phyloP scores from a whole-genome alignment of 2,888 invertebrate genomes.

The Ernsta delagoae region DNA sequence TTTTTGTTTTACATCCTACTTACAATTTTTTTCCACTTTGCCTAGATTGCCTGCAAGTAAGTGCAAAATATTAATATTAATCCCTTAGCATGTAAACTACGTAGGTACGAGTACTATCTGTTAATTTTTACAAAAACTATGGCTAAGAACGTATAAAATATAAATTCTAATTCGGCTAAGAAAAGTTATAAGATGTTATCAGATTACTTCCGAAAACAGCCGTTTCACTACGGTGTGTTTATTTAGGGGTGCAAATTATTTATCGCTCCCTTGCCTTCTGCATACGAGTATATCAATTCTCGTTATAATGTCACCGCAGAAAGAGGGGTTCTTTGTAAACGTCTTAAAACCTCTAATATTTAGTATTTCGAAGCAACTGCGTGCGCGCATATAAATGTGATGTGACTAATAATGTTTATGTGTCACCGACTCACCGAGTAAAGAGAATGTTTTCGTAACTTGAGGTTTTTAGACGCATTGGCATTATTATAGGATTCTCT shows the following conservation, averaged over 20 bases:
- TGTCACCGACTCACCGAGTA: too few species aligned
- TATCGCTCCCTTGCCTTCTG: conserved; percentile 27
- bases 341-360: neutral
- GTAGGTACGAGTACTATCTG: too few species aligned
- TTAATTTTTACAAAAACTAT: neutral
- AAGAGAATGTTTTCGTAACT: too few species aligned
- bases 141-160: neutral
- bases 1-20: too few species aligned
- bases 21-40: too few species aligned
- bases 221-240: conserved; percentile 42
- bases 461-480: too few species aligned
- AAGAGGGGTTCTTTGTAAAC: neutral
- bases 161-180: neutral
- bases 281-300: conserved; percentile 3
- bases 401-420: too few species aligned
- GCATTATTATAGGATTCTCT: too few species aligned
- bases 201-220: conserved; percentile 34
- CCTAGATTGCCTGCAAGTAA: too few species aligned
- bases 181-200: conserved; percentile 27
- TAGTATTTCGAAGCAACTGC: neutral
- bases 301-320: conserved; percentile 1
- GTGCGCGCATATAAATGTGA: neutral
- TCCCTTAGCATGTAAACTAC: too few species aligned
- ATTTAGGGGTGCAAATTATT: conserved; percentile 44
- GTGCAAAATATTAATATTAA: too few species aligned